Conservation (phyloP, 2,888 invertebrate species). For the Torymus texanus region DNA sequence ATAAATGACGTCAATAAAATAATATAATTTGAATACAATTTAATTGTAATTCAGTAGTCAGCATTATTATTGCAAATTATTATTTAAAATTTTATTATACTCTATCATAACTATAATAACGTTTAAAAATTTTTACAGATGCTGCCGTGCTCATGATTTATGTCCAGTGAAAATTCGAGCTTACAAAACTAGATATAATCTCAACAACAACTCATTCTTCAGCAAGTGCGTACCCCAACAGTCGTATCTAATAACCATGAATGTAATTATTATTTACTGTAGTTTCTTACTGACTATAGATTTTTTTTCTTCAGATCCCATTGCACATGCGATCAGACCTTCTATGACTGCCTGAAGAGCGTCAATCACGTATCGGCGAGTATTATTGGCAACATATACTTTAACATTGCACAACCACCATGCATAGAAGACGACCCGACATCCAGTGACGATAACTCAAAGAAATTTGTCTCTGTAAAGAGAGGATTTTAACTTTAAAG, state of each 20-base stretch:
- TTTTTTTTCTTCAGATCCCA: constrained; percentile 80
- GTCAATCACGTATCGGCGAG: constrained; percentile 84
- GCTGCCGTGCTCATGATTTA: constrained; percentile 93
- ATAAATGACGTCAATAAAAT: too few relatives aligned
- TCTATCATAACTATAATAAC: too few relatives aligned
- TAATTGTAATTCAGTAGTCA: too few relatives aligned
- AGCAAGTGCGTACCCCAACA: constrained; percentile 79
- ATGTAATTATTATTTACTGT: not conserved
- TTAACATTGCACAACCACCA: constrained; percentile 87
- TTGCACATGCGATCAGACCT: constrained; percentile 89
- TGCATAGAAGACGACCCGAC: constrained; percentile 79
- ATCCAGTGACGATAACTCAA: constrained; percentile 47
- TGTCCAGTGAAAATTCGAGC: constrained; percentile 89
- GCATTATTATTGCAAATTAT: too few relatives aligned
- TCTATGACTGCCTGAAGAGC: constrained; percentile 87
- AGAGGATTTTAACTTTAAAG: constrained; percentile 56
- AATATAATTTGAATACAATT: too few relatives aligned
- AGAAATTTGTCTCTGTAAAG: constrained; percentile 62
- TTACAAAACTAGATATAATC: constrained; percentile 84
- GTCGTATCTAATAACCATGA: not conserved
- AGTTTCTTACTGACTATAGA: too few relatives aligned
- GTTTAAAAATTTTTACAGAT: constrained; percentile 72
- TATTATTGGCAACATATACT: constrained; percentile 89
- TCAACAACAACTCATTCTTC: constrained; percentile 89
- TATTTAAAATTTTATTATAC: too few relatives aligned